Evolutionary conservation across 1,140 invertebrate species (phyloP).

Genomic region (Laupala kohalensis): DNA sequence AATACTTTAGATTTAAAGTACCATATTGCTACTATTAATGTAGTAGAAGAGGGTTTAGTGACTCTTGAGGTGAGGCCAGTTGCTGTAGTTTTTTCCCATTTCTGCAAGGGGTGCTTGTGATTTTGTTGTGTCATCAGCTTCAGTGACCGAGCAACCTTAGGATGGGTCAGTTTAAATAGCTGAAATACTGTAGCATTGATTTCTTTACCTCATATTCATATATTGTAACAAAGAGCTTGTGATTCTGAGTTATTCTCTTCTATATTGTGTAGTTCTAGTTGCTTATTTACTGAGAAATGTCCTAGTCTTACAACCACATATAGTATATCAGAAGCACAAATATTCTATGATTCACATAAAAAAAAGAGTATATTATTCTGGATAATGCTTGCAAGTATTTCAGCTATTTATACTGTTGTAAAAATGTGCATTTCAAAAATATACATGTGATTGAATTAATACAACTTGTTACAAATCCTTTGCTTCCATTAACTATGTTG

Average conservation of each 20-base stretch:
- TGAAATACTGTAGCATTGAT: background rate
- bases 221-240: background rate
- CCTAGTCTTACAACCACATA: background rate
- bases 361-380: too few species aligned
- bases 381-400: background rate
- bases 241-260: background rate
- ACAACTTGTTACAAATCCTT: slow-evolving; percentile 1
- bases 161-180: background rate
- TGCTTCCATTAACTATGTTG: slow-evolving; percentile 11
- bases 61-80: background rate
- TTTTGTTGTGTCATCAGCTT: background rate
- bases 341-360: background rate
- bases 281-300: background rate
- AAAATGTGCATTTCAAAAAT: background rate
- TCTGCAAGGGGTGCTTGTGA: background rate
- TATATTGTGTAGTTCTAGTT: background rate
- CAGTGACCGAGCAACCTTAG: background rate
- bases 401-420: background rate
- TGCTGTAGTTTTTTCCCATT: background rate
- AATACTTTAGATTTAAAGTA: slow-evolving; percentile 9
- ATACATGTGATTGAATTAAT: slow-evolving; percentile 2
- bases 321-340: background rate
- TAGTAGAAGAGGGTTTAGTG: background rate
- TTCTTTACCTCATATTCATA: background rate
- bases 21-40: slow-evolving; percentile 2